Evolutionary conservation across 2,797 vertebrate species (phyloP).

Genomic region (Picus viridis): DNA sequence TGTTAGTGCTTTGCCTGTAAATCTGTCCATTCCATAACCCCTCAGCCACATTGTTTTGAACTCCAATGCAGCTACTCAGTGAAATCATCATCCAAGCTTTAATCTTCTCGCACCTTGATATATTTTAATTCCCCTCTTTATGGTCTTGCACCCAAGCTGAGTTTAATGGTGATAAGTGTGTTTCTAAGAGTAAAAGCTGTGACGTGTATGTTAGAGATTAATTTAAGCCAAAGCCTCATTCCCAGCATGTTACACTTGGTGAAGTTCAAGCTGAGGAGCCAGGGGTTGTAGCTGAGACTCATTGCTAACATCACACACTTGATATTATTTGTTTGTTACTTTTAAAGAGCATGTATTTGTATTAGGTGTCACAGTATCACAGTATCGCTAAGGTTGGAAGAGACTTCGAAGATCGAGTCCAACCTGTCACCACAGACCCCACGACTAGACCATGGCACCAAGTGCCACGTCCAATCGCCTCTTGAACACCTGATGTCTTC

Average conservation of each 20-base stretch:
- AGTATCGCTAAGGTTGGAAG: too few species aligned
- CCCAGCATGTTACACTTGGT: neutral
- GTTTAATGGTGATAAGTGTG: constrained; percentile 46
- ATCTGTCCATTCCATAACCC: neutral
- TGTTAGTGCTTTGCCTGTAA: constrained; percentile 5
- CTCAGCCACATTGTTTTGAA: constrained; percentile 13
- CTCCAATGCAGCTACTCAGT: neutral
- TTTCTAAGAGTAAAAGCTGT: constrained; percentile 30
- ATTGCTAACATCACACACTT: neutral
- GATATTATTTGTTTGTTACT: neutral
- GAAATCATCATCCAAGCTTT: constrained; percentile 33
- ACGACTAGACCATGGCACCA: too few species aligned
- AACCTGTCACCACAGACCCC: too few species aligned
- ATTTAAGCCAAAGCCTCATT: neutral
- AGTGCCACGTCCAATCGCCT: too few species aligned
- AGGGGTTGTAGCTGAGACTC: neutral
- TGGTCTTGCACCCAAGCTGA: neutral
- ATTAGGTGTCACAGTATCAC: too few species aligned
- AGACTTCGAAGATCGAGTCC: too few species aligned
- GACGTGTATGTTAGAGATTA: constrained; percentile 2
- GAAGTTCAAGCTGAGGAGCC: neutral
- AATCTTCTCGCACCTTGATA: constrained; percentile 39
- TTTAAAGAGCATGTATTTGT: neutral
- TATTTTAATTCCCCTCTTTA: constrained; percentile 21
- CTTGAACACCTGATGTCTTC: too few species aligned